These are phyloP conservation scores for Olivierus martensii DNA, from an alignment of 1,140 invertebrate genomes.

Conservation along the genomic window DNA sequence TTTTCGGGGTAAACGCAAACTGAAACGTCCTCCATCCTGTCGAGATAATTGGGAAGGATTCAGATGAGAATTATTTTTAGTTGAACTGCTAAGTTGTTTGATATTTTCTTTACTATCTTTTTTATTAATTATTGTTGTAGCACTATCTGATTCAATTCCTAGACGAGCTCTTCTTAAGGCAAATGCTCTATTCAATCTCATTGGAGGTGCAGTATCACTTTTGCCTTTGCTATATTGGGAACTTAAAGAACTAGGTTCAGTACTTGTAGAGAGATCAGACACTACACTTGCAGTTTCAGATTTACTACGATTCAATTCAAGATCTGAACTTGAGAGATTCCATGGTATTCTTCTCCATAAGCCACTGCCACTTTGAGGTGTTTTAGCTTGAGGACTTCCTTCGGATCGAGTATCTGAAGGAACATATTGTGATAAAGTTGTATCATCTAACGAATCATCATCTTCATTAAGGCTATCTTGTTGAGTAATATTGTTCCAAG, in stretches of 20 bases:
- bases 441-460: too few relatives aligned
- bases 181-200: slow-evolving; percentile 33
- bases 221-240: slow-evolving; percentile 7
- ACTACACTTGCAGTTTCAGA: slow-evolving; percentile 13
- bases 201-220: slow-evolving; percentile 17
- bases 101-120: too few relatives aligned
- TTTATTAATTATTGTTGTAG: too few relatives aligned
- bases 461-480: too few relatives aligned
- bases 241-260: slow-evolving; percentile 14
- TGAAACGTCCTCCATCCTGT: slow-evolving; percentile 20
- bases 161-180: slow-evolving; percentile 32
- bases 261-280: slow-evolving; percentile 5
- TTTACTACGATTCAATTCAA: slow-evolving; percentile 12
- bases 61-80: not conserved
- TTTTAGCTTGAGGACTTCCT: slow-evolving; percentile 6
- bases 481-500: too few relatives aligned
- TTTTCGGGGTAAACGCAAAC: slow-evolving; percentile 9
- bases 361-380: not conserved
- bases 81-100: not conserved
- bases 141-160: slow-evolving; percentile 19
- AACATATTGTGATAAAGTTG: too few relatives aligned
- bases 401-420: slow-evolving; percentile 11
- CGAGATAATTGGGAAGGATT: too few relatives aligned
- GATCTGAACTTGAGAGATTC: slow-evolving; percentile 13
- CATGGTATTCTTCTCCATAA: slow-evolving; percentile 11